These are phyloP conservation scores for Hedychridium roseum DNA, from an alignment of 2,888 invertebrate species.

Conservation along the genomic window DNA sequence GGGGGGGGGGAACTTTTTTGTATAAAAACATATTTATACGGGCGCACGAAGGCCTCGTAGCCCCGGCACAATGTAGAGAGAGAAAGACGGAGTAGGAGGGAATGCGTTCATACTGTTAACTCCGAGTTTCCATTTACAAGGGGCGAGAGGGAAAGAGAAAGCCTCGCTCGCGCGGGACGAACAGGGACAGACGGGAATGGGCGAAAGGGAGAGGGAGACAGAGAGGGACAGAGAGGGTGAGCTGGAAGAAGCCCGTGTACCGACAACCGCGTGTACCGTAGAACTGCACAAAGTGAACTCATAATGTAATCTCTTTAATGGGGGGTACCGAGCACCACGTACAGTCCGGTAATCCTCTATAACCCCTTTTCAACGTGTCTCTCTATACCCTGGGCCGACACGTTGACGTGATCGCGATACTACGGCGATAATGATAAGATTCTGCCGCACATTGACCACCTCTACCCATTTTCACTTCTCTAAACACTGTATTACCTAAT, in stretches of 20 bases:
- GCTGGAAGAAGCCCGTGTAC: slow-evolving; percentile 15
- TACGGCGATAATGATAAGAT: no score
- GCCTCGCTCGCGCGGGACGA: slow-evolving; percentile 4
- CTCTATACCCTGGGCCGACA: no score
- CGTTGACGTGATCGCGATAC: no score
- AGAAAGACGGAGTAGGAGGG: slow-evolving; percentile 12
- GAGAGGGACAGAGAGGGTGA: slow-evolving; percentile 12
- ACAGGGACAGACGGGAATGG: background rate
- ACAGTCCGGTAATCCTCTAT: slow-evolving; percentile 13
- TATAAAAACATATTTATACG: slow-evolving; percentile 48
- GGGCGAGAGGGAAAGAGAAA: background rate
- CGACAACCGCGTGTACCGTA: slow-evolving; percentile 9
- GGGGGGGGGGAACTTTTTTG: slow-evolving; percentile 41
- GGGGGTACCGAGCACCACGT: slow-evolving; percentile 42
- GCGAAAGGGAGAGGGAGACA: slow-evolving; percentile 19
- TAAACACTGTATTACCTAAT: no score
- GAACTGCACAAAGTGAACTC: slow-evolving; percentile 48
- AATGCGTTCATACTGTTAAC: slow-evolving; percentile 36
- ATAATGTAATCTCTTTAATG: slow-evolving; percentile 57
- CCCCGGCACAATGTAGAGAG: slow-evolving; percentile 39
- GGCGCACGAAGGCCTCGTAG: slow-evolving; percentile 43
- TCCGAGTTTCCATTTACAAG: slow-evolving; percentile 30
- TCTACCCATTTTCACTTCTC: no score
- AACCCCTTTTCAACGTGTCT: slow-evolving; percentile 20
- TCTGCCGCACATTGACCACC: no score